phyloP scores from a whole-genome alignment of 1,140 invertebrate genomes.

The Bombyx mori region DNA sequence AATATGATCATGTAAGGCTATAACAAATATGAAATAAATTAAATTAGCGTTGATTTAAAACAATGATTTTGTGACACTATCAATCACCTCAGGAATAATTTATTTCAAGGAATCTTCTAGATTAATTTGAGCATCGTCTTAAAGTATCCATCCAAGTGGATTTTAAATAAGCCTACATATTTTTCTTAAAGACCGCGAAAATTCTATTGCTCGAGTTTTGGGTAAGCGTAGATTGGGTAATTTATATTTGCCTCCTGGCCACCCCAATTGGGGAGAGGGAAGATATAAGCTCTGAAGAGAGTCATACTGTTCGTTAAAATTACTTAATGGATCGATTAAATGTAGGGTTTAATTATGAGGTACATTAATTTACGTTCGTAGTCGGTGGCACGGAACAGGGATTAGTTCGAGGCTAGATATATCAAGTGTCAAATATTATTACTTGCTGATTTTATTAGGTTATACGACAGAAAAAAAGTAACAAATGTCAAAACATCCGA shows the following conservation, averaged over 20 bases:
- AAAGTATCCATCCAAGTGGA: conserved; percentile 36
- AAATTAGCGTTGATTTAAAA: too few species aligned
- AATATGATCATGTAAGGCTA: too few species aligned
- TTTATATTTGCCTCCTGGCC: conserved; percentile 63
- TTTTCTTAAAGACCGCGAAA: conserved; percentile 53
- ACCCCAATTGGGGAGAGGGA: conserved; percentile 29
- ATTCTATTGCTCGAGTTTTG: conserved; percentile 61
- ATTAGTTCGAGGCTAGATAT: conserved; percentile 13
- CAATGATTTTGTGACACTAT: too few species aligned
- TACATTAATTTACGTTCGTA: conserved; percentile 29
- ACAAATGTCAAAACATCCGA: too few species aligned
- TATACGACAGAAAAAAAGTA: too few species aligned
- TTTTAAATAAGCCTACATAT: conserved; percentile 57
- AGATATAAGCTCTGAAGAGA: conserved; percentile 46
- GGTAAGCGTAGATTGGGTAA: conserved; percentile 68
- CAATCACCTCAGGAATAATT: too few species aligned
- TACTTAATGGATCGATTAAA: conserved; percentile 61
- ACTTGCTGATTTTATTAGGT: too few species aligned
- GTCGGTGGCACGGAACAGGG: conserved; percentile 6
- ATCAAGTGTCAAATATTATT: too few species aligned
- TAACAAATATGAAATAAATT: too few species aligned
- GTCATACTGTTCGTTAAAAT: conserved; percentile 54
- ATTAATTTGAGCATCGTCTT: conserved; percentile 9
- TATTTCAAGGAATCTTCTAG: too few species aligned
- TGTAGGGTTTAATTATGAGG: conserved; percentile 35